These are phyloP conservation scores for Nycticebus coucang DNA, from an alignment of 2,113 vertebrate species.

Conservation along the genomic window DNA sequence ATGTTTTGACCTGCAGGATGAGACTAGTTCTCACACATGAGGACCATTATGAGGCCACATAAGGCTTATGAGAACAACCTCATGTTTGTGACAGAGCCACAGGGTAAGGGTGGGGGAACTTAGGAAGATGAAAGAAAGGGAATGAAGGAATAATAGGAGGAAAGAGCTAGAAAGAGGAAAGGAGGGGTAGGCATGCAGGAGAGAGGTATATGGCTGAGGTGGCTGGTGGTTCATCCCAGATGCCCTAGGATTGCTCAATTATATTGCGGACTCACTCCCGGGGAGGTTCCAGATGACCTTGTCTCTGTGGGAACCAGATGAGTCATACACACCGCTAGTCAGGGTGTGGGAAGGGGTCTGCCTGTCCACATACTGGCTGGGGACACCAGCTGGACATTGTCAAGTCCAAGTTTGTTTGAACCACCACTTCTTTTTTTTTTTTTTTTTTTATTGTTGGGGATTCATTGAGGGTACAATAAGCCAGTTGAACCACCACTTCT, in stretches of 20 bases:
- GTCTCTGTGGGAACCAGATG: not conserved
- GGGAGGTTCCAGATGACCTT: not conserved
- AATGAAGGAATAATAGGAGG: not conserved
- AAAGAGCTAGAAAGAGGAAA: not conserved
- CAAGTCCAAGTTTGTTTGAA: not conserved
- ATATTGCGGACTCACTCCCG: not conserved
- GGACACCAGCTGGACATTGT: not conserved
- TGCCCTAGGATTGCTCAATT: not conserved
- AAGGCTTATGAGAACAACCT: not conserved
- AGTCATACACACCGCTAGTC: conserved; percentile 30
- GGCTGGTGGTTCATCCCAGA: not conserved
- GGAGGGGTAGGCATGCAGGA: not conserved
- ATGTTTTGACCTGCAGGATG: not conserved
- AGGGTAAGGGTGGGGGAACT: not conserved
- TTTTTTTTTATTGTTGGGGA: too few species aligned
- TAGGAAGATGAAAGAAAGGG: not conserved
- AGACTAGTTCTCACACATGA: not conserved
- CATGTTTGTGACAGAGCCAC: accelerated
- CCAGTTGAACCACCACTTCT: not conserved
- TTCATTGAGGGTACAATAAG: too few species aligned
- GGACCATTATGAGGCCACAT: not conserved
- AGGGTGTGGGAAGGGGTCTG: not conserved
- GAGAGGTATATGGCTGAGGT: not conserved
- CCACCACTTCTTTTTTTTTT: not conserved
- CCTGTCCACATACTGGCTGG: not conserved